phyloP scores from a whole-genome alignment of 2,888 invertebrate genomes.

The Erannis defoliaria region DNA sequence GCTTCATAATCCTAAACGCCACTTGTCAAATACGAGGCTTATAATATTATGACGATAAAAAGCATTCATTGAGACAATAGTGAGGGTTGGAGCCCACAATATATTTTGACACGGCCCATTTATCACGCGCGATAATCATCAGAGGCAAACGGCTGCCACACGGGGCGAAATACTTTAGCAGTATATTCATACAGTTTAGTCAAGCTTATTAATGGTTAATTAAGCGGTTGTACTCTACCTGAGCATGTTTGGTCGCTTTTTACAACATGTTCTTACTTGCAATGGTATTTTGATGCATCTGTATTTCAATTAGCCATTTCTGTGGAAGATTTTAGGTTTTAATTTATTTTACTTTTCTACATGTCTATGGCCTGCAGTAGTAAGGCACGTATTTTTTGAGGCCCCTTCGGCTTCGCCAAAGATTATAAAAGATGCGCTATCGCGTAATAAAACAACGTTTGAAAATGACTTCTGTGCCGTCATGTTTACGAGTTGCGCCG shows the following conservation, averaged over 20 bases:
- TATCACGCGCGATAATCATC: conserved; percentile 83
- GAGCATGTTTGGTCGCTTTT: not conserved
- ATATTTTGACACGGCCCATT: conserved; percentile 83
- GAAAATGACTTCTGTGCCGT: too few species aligned
- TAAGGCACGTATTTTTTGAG: too few species aligned
- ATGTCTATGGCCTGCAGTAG: too few species aligned
- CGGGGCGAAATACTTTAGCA: conserved; percentile 74
- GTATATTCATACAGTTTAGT: conserved; percentile 70
- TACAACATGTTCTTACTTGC: not conserved
- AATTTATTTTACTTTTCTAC: too few species aligned
- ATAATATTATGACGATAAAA: conserved; percentile 83
- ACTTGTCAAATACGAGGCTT: conserved; percentile 77
- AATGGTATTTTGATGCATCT: not conserved
- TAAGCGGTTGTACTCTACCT: conserved; percentile 47
- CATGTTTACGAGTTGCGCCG: too few species aligned
- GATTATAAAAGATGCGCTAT: too few species aligned
- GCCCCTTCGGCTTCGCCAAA: too few species aligned
- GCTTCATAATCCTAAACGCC: conserved; percentile 78
- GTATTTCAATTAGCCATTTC: not conserved
- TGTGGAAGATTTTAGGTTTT: too few species aligned
- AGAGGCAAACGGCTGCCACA: conserved; percentile 62
- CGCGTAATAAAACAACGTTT: too few species aligned
- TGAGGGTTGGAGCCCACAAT: conserved; percentile 76
- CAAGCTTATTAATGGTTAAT: conserved; percentile 53
- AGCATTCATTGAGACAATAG: conserved; percentile 86